Evolutionary conservation across 2,888 invertebrate species (phyloP), one percentile per base, ranked within the genome.

Genomic region (Trisateles emortualis): DNA sequence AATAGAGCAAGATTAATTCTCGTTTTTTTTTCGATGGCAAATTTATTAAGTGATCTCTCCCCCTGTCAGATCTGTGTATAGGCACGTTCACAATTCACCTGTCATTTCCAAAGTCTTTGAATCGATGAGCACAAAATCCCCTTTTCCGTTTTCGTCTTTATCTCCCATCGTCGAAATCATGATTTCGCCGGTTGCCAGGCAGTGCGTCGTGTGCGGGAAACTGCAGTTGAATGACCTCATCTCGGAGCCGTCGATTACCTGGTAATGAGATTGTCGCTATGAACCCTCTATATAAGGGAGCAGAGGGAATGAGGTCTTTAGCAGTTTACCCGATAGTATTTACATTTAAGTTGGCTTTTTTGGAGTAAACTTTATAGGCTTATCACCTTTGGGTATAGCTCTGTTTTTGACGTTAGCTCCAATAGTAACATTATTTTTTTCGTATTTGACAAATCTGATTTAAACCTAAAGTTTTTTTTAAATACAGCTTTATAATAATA

Each of bases 121-220:
- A 88, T 99, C 98, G 68, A 99, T 94, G 59, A 98, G 93, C 46
- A 99, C 90, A 79, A 98, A 99, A 66, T 98, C 97, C 33, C 98
- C 97, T 84, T 96, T 95, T 11, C 94, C 96, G 72, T 97, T 95
- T 48, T 96, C 98, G n/a, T 97, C 90, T 24, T 94, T 94, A 88
- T 98, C 97, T 10, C 99, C 99, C 95, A 99, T 95, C 9, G 96
- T 96, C 4, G 98, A 98, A 76, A 99, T 98, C 96, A 99, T 97
- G 59, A 99, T 95, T 78, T 98, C 96, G 0, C 99, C 99, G 68
- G 95, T 95, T 13, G 98, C 97, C 63, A 99, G 92, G 85, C 99
- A 99, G 86, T 99, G 99, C 2, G 97, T 93, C 0, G 99, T 99
- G 80, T 99, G 99, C 0, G 98, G 98, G 45, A 96, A 96, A n/a